Base-by-base conservation (phyloP, 2,888 invertebrate genomes). In the Ophion slaviceki region DNA sequence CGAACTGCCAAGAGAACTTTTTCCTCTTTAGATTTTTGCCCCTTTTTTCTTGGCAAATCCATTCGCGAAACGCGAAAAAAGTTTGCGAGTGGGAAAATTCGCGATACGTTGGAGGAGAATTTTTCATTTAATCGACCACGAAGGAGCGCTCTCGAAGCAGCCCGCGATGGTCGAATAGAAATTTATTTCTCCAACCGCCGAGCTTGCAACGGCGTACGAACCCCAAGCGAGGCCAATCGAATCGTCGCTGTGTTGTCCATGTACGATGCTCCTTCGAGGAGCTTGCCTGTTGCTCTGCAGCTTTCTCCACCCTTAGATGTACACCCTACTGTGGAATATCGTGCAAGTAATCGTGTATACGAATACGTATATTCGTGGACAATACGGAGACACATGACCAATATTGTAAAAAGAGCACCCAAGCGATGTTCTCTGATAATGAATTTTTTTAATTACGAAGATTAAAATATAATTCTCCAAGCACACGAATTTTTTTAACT, bases 201-300 rank as follows among this genome's bases (percentile, higher is more conserved):
- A 53, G n/a, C 17, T 20, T 28, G 62, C 28, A 28, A 28, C 4
- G 8, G 24, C 8, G 24, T 24, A 64, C 64, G 28, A 28, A 24
- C 24, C 2, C 28, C 8, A 32, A 28, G 20, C 28, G 28, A 77
- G 40, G 40, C 40, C 66, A 66, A 64, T 59, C 64, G 72, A 82
- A 80, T 82, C 47, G 72, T 71, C 45, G 53, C 32, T 2, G 66
- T 5, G 57, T n/a, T 66, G 76, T 80, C 76, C 82, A 80, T 62
- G 47, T 10, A 40, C 36, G 79, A 36, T 40, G 47, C 24, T 68
- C 71, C 64, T 75, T 61, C 76, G 82, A 85, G 82, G 76, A 72
- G 47, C 47, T 85, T 82, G 85, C 85, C 85, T 85, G 85, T 85
- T 85, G 85, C 85, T 85, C 79, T 76, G 11, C 47, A 2, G 47